Percentiles rank a stretch among this genome's conserved stretches.
These are phyloP conservation scores for Dinomys branickii DNA, from an alignment of 2,113 vertebrate species.

Conservation along the genomic window DNA sequence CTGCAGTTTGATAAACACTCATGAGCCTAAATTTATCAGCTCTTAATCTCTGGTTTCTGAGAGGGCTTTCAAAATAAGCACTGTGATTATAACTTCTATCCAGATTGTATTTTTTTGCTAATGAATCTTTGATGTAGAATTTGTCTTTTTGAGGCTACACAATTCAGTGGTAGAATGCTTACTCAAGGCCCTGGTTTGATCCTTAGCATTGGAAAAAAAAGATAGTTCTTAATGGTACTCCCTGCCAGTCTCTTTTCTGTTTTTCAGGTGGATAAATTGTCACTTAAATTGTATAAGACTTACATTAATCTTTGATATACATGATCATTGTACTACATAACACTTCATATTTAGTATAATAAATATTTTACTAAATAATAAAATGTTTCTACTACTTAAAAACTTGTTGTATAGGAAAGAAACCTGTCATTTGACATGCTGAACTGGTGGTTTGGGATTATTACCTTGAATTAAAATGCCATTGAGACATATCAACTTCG, in stretches of 20 bases:
- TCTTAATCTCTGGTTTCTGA: constrained; percentile 56
- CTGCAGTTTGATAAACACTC: constrained; percentile 48
- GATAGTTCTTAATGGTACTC: neutral
- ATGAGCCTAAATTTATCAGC: neutral
- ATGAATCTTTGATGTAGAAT: constrained; percentile 48
- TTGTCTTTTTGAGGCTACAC: neutral
- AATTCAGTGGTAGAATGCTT: neutral
- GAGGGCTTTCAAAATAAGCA: constrained; percentile 51
- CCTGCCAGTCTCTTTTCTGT: neutral
- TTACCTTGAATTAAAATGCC: constrained; percentile 56
- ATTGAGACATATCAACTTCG: neutral
- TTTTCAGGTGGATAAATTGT: constrained; percentile 59
- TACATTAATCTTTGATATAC: constrained; percentile 22
- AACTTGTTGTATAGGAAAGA: neutral
- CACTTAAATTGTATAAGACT: constrained; percentile 50
- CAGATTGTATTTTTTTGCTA: constrained; percentile 18
- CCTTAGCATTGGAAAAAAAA: neutral
- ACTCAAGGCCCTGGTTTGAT: neutral
- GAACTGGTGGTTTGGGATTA: neutral
- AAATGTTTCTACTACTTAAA: constrained; percentile 28
- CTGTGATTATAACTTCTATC: constrained; percentile 43
- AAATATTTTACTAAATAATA: constrained; percentile 6
- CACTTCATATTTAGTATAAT: neutral
- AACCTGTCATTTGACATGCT: constrained; percentile 30
- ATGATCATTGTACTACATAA: neutral